Percentiles rank a stretch among this genome's conserved stretches.
Conservation (phyloP, 2,113 vertebrate species). For the Spilogale gracilis region DNA sequence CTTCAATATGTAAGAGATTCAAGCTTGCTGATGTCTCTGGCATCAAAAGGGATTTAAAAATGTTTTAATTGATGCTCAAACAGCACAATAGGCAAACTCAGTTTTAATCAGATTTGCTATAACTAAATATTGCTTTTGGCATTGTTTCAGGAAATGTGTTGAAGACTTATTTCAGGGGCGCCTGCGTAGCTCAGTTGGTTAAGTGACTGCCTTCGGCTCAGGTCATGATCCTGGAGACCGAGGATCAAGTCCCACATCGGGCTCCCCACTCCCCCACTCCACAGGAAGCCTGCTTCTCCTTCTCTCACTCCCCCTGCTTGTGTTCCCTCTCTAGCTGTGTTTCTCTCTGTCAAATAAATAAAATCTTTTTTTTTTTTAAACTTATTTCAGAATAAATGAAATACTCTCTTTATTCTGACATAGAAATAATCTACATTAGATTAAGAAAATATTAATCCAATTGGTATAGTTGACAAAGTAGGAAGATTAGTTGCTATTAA, state of each 20-base stretch:
- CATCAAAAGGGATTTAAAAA: slow-evolving; percentile 43
- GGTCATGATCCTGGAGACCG: too few species aligned
- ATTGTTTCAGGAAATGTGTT: background rate
- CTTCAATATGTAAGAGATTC: background rate
- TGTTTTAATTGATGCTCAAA: background rate
- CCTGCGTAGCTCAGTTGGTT: too few species aligned
- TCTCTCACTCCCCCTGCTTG: too few species aligned
- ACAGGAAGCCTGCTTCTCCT: too few species aligned
- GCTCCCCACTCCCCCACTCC: too few species aligned
- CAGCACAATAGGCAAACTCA: background rate
- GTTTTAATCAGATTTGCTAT: background rate
- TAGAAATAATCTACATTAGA: background rate
- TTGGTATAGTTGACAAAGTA: background rate
- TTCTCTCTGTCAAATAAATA: too few species aligned
- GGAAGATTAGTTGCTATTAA: background rate
- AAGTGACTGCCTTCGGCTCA: too few species aligned
- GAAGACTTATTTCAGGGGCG: background rate
- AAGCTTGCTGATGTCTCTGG: background rate
- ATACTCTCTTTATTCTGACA: background rate
- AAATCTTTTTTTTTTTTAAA: too few species aligned
- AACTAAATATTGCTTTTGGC: background rate
- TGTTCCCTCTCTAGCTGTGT: too few species aligned
- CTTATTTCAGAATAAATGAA: background rate
- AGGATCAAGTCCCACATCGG: too few species aligned
- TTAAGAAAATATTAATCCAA: background rate